Evolutionary conservation across 2,888 invertebrate genomes (phyloP), one percentile per base, ranked within the genome.

Genomic region (Agrenia bidenticulata): DNA sequence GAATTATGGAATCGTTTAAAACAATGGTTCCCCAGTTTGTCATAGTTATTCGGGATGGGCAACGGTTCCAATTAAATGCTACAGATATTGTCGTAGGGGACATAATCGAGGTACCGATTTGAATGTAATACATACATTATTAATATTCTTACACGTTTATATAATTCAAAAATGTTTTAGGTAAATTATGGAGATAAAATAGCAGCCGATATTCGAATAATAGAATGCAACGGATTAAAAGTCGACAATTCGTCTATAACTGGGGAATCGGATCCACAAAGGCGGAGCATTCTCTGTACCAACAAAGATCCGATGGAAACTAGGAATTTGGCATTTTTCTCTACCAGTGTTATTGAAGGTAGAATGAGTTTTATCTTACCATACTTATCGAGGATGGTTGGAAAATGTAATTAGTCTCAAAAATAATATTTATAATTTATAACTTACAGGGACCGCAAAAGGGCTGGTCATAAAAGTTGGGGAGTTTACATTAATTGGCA

Each of bases 211-310:
- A n/a, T 63, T 17, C 27, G 55, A 45, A 49, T 62, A 26, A 58
- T 62, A 9, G 54, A 62, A 57, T 54, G 41, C 50, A 45, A 61
- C 9, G 42, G 49, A 37, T 61, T 66, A 19, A 54, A 61, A 24
- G 64, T 64, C 1, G 64, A 64, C 23, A 64, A 64, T 37, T 64
- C 64, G 1, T 58, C 41, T 11, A 42, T 64, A 5, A 64, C 64
- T 2, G 64, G 64, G 15, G 64, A 64, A 42, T 49, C 59, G 7
- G 64, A 64, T 1, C 58, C 64, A 1, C 53, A 51, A 27, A 7
- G 54, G 21, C 39, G 64, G 32, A 19, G 23, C 15, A 45, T 57
- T 23, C 17, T 32, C 27, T 59, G 50, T 27, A 54, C 59, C 1
- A 45, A 64, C 26, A 53, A 54, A 42, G 54, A 64, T 26, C 50